Conservation (phyloP, 37 sponge, comb jelly and placozoan genomes). For the Chondrilla cf. caribensis region DNA sequence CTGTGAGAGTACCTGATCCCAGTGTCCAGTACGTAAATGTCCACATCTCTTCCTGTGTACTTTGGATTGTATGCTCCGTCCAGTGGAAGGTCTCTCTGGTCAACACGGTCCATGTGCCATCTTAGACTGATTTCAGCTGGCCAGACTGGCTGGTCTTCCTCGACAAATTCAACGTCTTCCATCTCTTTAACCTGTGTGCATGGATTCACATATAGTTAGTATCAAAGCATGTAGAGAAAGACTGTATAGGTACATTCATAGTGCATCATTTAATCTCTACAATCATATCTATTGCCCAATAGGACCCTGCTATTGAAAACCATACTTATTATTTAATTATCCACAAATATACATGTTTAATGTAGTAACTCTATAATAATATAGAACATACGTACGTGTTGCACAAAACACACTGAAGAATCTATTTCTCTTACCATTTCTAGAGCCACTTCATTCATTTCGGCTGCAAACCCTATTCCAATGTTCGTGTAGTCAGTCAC, state of each 20-base stretch:
- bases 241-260: too few relatives aligned
- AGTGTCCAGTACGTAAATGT: conserved; percentile 66
- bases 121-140: not conserved
- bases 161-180: conserved; percentile 15
- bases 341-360: not conserved
- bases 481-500: not conserved
- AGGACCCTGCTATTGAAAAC: too few relatives aligned
- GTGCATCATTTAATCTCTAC: too few relatives aligned
- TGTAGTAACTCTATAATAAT: not conserved
- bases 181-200: not conserved
- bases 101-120: conserved; percentile 70
- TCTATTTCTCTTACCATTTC: conserved; percentile 3
- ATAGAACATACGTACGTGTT: not conserved
- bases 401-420: not conserved
- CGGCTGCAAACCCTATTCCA: conserved; percentile 6
- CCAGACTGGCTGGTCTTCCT: not conserved
- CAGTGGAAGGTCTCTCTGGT: conserved; percentile 47
- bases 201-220: not conserved
- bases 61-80: conserved; percentile 46
- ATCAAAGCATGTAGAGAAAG: too few relatives aligned
- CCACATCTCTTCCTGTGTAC: conserved; percentile 60
- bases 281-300: too few relatives aligned
- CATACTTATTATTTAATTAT: not conserved
- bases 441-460: not conserved
- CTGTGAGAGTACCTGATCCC: conserved; percentile 60